Evolutionary conservation across 2,113 vertebrate genomes (phyloP).

Genomic region (Stigmatopora nigra): DNA sequence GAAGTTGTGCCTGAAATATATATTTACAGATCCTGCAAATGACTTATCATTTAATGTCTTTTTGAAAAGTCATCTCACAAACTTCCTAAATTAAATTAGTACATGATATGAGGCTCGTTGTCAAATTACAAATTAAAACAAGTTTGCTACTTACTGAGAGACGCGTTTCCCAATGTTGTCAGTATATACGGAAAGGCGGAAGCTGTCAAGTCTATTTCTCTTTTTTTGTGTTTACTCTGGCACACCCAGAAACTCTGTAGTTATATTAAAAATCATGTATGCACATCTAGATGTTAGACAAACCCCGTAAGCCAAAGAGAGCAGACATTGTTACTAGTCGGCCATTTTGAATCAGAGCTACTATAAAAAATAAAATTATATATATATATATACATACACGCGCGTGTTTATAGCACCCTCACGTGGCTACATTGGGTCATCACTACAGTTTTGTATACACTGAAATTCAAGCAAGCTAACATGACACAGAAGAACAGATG

Average conservation of each 20-base stretch:
- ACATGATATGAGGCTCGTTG: neutral
- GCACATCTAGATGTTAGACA: too few relatives aligned
- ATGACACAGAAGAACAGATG: slow-evolving; percentile 23
- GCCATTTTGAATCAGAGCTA: too few relatives aligned
- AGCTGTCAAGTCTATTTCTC: neutral
- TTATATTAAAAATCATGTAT: too few relatives aligned
- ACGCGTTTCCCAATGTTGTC: neutral
- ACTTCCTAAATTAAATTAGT: neutral
- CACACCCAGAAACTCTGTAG: slow-evolving; percentile 19
- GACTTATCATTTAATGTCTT: neutral
- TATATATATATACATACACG: neutral
- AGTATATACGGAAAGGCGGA: neutral
- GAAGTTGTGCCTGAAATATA: neutral
- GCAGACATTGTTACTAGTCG: too few relatives aligned
- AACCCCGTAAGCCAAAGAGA: too few relatives aligned
- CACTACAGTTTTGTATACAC: neutral
- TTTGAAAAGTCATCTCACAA: neutral
- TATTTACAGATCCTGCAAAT: neutral
- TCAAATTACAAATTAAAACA: neutral
- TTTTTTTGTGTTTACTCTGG: slow-evolving; percentile 15
- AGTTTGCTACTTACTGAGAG: slow-evolving; percentile 21
- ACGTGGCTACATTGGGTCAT: accelerated
- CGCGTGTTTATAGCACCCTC: slow-evolving; percentile 18
- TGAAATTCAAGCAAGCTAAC: slow-evolving; percentile 20
- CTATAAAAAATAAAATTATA: too few relatives aligned